Conservation (phyloP, 2,113 vertebrate species). For the Tetraodon nigroviridis region DNA sequence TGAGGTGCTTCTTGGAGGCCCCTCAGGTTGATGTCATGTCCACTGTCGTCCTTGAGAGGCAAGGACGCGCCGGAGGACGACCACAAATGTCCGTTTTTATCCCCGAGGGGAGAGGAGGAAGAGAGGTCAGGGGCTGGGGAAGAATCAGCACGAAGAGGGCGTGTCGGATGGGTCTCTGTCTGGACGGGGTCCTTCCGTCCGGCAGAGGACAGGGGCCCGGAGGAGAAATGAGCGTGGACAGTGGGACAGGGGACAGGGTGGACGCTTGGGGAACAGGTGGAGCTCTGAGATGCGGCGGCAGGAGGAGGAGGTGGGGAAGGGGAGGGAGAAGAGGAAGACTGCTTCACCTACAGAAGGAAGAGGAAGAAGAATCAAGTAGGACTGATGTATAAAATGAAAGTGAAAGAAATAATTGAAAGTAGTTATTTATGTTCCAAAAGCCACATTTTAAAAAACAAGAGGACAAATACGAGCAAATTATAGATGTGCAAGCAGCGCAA, state of each 20-base stretch:
- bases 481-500: no score
- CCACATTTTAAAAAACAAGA: no score
- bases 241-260: slow-evolving; percentile 75
- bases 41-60: background rate
- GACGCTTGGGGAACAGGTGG: slow-evolving; percentile 52
- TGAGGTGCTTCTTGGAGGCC: background rate
- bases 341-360: slow-evolving; percentile 39
- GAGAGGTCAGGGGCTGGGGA: background rate
- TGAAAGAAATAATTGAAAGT: no score
- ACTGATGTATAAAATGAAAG: no score
- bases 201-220: slow-evolving; percentile 48
- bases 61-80: slow-evolving; percentile 1
- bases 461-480: no score
- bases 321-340: slow-evolving; percentile 37
- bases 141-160: background rate
- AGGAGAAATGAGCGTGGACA: slow-evolving; percentile 71
- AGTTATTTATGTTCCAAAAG: no score
- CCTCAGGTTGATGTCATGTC: slow-evolving; percentile 7
- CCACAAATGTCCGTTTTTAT: background rate
- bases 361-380: background rate
- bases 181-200: slow-evolving; percentile 12
- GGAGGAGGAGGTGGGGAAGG: slow-evolving; percentile 56
- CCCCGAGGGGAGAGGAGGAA: background rate
- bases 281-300: slow-evolving; percentile 60
- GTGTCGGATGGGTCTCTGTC: background rate